These are phyloP conservation scores for Capreolus pygargus DNA, from an alignment of 2,113 vertebrate genomes.

Conservation along the genomic window DNA sequence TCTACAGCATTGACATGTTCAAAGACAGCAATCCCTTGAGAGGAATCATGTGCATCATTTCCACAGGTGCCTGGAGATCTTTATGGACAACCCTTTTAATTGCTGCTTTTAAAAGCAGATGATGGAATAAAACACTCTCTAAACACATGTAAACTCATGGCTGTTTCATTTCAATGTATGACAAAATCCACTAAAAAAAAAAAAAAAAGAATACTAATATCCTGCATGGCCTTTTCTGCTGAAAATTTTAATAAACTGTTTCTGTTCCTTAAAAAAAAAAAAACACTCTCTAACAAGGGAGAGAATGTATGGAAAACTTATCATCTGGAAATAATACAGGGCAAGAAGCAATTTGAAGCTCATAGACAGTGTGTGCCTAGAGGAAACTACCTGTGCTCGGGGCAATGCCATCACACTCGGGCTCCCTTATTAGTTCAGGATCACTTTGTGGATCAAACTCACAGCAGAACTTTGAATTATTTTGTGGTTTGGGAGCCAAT, in stretches of 20 bases:
- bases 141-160: no score
- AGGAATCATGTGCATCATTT: not conserved
- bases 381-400: not conserved
- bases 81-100: not conserved
- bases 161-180: no score
- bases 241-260: no score
- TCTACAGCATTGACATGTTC: not conserved
- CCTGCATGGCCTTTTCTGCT: no score
- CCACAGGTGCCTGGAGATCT: not conserved
- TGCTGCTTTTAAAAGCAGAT: not conserved
- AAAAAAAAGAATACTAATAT: no score
- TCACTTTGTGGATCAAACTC: not conserved
- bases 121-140: not conserved
- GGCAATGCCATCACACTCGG: accelerated
- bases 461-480: not conserved
- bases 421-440: not conserved
- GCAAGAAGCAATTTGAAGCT: not conserved
- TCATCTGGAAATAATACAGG: not conserved
- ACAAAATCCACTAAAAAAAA: no score
- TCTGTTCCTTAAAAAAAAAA: no score
- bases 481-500: not conserved
- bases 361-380: no score
- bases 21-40: not conserved
- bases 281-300: not conserved
- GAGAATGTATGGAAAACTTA: not conserved